A percentile compares a stretch with the other conserved stretches of the same genome.
phyloP scores from a whole-genome alignment of 2,797 vertebrate species.

The Xenentodon cancila region DNA sequence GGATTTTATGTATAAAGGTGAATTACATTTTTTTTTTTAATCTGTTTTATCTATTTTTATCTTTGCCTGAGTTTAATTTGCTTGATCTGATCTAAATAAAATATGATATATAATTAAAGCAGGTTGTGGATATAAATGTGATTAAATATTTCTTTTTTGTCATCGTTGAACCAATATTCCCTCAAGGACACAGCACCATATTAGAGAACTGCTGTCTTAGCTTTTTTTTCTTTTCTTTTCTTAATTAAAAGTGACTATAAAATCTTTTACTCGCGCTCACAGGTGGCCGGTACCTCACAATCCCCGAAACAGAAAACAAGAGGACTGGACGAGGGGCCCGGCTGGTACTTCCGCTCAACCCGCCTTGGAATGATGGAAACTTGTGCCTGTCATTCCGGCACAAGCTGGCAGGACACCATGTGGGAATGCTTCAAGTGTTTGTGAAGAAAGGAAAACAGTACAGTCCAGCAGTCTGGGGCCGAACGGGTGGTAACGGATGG shows the following conservation, averaged over 20 bases:
- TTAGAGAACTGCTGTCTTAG: too few species aligned
- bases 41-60: too few species aligned
- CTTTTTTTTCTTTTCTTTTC: too few species aligned
- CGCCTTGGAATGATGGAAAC: constrained; percentile 80
- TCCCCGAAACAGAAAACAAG: constrained; percentile 85
- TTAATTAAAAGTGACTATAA: neutral
- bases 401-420: constrained; percentile 87
- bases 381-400: constrained; percentile 94
- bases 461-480: constrained; percentile 91
- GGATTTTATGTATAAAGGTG: too few species aligned
- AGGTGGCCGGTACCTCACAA: constrained; percentile 91
- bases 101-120: too few species aligned
- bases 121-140: too few species aligned
- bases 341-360: constrained; percentile 86
- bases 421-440: constrained; percentile 91
- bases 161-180: too few species aligned
- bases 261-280: neutral
- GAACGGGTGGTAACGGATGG: constrained; percentile 92
- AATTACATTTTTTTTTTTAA: too few species aligned
- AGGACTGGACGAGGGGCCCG: constrained; percentile 85
- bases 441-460: constrained; percentile 87
- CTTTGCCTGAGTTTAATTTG: too few species aligned
- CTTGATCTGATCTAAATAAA: too few species aligned
- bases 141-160: too few species aligned
- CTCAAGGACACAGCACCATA: too few species aligned